Conservation (phyloP, 2,113 vertebrate species). For the Hemibagrus wyckioides region DNA sequence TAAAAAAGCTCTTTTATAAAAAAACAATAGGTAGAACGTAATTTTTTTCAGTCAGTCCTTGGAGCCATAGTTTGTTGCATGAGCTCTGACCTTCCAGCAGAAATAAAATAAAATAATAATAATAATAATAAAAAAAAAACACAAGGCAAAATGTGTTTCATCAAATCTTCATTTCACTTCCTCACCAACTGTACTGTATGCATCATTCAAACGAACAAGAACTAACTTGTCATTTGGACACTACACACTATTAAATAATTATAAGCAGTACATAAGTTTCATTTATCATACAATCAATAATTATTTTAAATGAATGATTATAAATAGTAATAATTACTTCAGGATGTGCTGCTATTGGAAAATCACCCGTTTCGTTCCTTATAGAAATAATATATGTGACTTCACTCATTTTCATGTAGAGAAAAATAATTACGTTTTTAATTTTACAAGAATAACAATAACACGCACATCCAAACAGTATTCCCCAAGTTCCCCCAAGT, state of each 20-base stretch:
- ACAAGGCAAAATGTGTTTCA: too few relatives aligned
- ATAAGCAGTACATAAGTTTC: background rate
- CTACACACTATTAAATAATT: background rate
- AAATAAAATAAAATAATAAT: too few relatives aligned
- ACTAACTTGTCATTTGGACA: background rate
- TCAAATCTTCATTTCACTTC: too few relatives aligned
- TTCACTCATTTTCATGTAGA: background rate
- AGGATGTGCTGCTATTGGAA: background rate
- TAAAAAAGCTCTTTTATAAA: too few relatives aligned
- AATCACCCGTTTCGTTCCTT: background rate
- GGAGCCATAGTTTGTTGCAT: too few relatives aligned
- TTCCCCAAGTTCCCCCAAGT: background rate
- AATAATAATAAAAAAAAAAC: too few relatives aligned
- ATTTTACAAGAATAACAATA: background rate
- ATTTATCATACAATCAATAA: too few relatives aligned
- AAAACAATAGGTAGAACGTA: too few relatives aligned
- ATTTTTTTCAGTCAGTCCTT: too few relatives aligned
- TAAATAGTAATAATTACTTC: background rate
- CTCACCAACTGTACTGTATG: background rate
- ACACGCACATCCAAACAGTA: background rate
- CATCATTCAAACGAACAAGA: background rate
- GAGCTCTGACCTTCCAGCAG: too few relatives aligned
- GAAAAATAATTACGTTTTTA: background rate
- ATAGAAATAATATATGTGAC: background rate
- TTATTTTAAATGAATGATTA: background rate